Base-by-base conservation (phyloP, 2,888 invertebrate species). In the Volucella inanis region DNA sequence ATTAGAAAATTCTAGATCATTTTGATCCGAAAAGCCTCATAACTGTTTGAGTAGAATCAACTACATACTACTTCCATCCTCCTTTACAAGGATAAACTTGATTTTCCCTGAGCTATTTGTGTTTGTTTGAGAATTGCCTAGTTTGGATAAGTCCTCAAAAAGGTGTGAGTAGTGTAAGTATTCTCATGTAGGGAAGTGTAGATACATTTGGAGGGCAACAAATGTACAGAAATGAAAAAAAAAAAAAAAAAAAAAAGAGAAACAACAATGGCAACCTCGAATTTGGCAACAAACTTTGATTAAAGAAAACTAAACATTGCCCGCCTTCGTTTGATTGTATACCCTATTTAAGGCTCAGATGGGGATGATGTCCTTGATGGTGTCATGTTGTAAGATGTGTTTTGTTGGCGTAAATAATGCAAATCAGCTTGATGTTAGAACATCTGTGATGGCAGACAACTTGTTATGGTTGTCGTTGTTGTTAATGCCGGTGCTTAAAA, bases 381-480 rank as follows among this genome's bases (percentile, higher is more conserved):
- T 54, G 75, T 55, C 64, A 74, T 61, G 54, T 39, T 50, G 43
- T 55, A 39, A 31, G 45, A 65, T 70, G 65, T 83, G 68, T 47
- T 65, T 43, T 71, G 65, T 68, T 68, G 65, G 39, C 70, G 75
- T 84, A 84, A 80, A 76, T 76, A 71, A 80, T 84, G 80, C 80
- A 84, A 84, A 84, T 84, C 70, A 80, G 75, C 14, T 38, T 75
- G 65, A 79, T 70, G 80, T 80, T 84, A 64, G 62, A 70, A 76
- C 71, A 76, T 65, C 61, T 76, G 84, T 57, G 61, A 62, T 52
- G 79, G 43, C 61, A 75, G 49, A 41, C 61, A 62, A 43, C 31
- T 38, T 65, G 31, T 50, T 49, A n/a, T 4, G 9, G 12, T 31
- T 59, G 38, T 57, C 49, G 12, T 11, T 15, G 14, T 38, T 6